A percentile compares a stretch with the other conserved stretches of the same genome.
Conservation (phyloP, 1,140 invertebrate genomes). For the Ericerus pela region DNA sequence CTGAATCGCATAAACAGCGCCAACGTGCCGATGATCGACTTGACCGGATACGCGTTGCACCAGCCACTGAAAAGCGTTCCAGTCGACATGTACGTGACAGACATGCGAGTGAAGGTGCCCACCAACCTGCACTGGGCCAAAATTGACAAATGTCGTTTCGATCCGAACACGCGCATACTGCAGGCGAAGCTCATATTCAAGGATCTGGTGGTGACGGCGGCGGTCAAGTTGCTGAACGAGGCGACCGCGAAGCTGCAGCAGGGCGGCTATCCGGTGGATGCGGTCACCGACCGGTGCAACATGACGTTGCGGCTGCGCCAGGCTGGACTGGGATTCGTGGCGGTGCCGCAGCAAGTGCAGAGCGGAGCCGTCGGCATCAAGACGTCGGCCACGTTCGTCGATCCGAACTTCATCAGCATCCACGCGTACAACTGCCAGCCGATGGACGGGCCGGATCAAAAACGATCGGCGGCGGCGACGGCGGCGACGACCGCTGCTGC, state of each 20-base stretch:
- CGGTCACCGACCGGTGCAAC: constrained; percentile 41
- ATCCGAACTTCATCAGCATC: constrained; percentile 64
- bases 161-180: constrained; percentile 52
- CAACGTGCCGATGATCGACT: constrained; percentile 30
- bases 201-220: constrained; percentile 56
- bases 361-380: constrained; percentile 37
- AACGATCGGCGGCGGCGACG: constrained; percentile 30
- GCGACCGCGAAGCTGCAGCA: constrained; percentile 19
- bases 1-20: constrained; percentile 12
- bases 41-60: constrained; percentile 44
- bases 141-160: constrained; percentile 53
- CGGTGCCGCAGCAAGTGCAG: constrained; percentile 32
- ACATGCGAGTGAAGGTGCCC: constrained; percentile 44
- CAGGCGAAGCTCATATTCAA: constrained; percentile 59
- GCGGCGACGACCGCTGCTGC: constrained; percentile 15
- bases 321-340: constrained; percentile 57
- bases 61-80: constrained; percentile 41
- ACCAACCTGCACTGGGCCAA: constrained; percentile 29
- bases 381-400: constrained; percentile 64
- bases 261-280: constrained; percentile 22
- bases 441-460: constrained; percentile 29
- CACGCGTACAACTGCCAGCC: constrained; percentile 62
- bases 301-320: constrained; percentile 60
- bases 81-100: constrained; percentile 47
- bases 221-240: constrained; percentile 25